Conservation (phyloP, 2,113 vertebrate genomes). For the Myotis lucifugus region DNA sequence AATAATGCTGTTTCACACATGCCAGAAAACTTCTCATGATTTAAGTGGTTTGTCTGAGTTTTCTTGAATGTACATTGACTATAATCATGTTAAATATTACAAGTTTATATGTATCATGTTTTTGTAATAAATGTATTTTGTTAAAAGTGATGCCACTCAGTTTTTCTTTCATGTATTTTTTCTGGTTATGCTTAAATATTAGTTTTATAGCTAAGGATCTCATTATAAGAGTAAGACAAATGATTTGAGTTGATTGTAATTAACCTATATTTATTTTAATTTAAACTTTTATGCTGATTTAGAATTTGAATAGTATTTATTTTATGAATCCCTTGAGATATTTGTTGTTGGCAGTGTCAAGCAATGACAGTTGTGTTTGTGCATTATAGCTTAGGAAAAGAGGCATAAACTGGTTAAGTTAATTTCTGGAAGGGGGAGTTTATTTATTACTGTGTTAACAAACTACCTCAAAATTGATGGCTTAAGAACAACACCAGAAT, state of each 20-base stretch:
- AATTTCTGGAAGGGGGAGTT: neutral
- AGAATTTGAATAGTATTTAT: constrained; percentile 26
- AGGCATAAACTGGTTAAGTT: neutral
- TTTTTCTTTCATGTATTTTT: constrained; percentile 25
- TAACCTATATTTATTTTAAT: constrained; percentile 26
- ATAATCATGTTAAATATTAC: constrained; percentile 43
- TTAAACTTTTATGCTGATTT: neutral
- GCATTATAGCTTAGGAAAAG: neutral
- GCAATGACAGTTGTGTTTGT: neutral
- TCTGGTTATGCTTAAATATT: constrained; percentile 26
- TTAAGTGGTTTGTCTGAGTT: constrained; percentile 34
- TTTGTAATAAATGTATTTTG: constrained; percentile 43
- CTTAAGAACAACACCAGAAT: neutral
- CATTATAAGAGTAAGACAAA: constrained; percentile 15
- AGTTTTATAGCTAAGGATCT: constrained; percentile 36
- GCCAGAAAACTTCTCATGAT: neutral
- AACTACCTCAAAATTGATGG: neutral
- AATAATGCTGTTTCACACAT: neutral
- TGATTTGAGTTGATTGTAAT: constrained; percentile 26
- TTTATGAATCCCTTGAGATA: neutral
- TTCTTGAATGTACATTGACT: neutral
- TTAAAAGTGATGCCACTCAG: constrained; percentile 13
- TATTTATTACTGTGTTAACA: neutral
- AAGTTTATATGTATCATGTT: neutral
- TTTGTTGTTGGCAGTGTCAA: neutral